These are phyloP conservation scores for Chaenodraco wilsoni DNA, from an alignment of 2,797 vertebrate species.

Conservation along the genomic window DNA sequence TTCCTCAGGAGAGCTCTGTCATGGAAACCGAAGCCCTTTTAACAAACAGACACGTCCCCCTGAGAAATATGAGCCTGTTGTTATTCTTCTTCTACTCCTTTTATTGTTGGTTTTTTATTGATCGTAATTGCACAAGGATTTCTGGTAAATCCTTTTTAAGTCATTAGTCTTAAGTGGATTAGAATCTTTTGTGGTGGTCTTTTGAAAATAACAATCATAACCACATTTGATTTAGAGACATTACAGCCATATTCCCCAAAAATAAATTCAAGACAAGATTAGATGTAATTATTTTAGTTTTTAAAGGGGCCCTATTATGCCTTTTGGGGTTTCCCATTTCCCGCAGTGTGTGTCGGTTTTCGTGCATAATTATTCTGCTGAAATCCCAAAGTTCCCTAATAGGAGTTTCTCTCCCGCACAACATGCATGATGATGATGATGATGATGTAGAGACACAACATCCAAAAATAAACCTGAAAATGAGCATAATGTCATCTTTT, in stretches of 20 bases:
- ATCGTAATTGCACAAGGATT: background rate
- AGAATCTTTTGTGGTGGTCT: background rate
- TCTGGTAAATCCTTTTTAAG: constrained; percentile 5
- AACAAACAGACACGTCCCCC: constrained; percentile 36
- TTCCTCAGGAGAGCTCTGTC: constrained; percentile 58
- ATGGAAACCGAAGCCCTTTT: constrained; percentile 65
- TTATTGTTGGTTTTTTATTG: background rate
- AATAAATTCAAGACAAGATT: background rate
- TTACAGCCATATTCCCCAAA: background rate
- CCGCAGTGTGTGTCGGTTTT: too few species aligned
- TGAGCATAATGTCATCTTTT: background rate
- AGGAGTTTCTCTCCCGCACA: too few species aligned
- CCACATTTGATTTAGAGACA: background rate
- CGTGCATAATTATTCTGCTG: too few species aligned
- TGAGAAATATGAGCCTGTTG: constrained; percentile 7
- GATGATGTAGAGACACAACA: too few species aligned
- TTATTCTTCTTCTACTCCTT: background rate
- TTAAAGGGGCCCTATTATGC: too few species aligned
- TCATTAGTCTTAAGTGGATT: constrained; percentile 11
- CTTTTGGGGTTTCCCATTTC: too few species aligned
- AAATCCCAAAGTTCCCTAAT: too few species aligned
- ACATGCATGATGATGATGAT: too few species aligned
- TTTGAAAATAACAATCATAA: background rate
- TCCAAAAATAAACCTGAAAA: too few species aligned
- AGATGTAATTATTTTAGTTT: background rate